Evolutionary conservation across 2,113 vertebrate genomes (phyloP), one percentile per base, ranked within the genome.

Genomic region (Proteles cristata): DNA sequence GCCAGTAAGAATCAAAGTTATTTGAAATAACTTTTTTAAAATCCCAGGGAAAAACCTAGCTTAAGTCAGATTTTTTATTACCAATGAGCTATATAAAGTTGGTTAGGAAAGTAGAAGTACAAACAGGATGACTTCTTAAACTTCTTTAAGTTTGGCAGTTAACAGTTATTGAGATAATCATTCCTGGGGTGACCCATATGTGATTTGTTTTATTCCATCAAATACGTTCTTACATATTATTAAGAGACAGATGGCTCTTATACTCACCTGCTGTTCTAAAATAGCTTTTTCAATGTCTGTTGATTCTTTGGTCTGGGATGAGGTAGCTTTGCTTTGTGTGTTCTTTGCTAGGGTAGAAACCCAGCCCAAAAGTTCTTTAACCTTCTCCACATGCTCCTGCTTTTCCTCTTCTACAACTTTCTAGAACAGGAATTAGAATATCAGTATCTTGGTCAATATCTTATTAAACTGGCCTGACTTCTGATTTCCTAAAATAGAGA

Each of bases 391-490:
- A 0, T 99, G 98, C 92, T 99, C 99, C 97, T 99, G 99, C 98
- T 99, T 99, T 93, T 99, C 99, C 96, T 99, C 99, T 99, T 99
- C 99, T 90, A 99, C 99, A 48, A 99, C 99, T 99, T 99, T 99
- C 99, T 99, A 98, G 21, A 98, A 80, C 2, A 55, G 48, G 53
- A 84, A 76, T 81, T 48, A 93, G 35, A 98, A 66, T 93, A 95
- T 96, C 17, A 96, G 19, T 61, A 74, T 31, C 4, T 23, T 73
- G 12, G 39, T 89, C 35, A 96, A 79, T 65, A 55, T 89, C 9
- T 97, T 85, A 71, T 73, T 81, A 96, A 58, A 91, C 39, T 87
- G 14, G 25, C 1, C 19, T 61, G 31, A 90, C 33, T 63, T 88
- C 58, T 92, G n/a, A 87, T 48, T 96, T 88, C 50, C 71, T 97